These are phyloP conservation scores for Scolopax rusticola DNA, from an alignment of 2,797 vertebrate species.

Conservation along the genomic window DNA sequence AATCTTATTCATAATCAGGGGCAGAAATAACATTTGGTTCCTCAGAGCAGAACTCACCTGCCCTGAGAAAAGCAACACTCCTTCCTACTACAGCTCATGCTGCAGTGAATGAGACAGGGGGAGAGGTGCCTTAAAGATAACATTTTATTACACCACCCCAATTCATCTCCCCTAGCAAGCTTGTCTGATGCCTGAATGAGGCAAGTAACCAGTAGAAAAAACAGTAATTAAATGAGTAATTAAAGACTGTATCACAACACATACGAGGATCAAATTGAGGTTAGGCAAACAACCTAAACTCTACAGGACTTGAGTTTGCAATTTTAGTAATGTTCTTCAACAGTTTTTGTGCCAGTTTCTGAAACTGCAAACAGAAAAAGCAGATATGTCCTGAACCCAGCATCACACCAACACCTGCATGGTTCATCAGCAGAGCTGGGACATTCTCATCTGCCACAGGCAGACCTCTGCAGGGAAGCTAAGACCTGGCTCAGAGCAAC, in stretches of 20 bases:
- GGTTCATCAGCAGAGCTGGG: neutral
- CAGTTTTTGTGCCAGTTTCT: neutral
- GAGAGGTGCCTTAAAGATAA: constrained; percentile 36
- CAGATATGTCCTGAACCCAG: neutral
- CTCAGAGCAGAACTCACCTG: neutral
- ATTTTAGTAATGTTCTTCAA: neutral
- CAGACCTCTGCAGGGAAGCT: neutral
- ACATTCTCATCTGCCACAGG: neutral
- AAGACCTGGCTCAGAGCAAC: neutral
- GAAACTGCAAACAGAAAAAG: neutral
- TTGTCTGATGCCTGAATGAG: constrained; percentile 16
- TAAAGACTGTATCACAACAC: constrained; percentile 37
- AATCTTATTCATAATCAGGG: neutral
- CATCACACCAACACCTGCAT: neutral
- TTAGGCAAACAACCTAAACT: constrained; percentile 44
- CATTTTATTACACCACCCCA: constrained; percentile 42
- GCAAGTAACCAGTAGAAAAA: constrained; percentile 44
- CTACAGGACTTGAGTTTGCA: neutral
- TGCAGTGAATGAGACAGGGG: neutral
- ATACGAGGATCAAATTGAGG: constrained; percentile 29
- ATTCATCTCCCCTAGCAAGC: constrained; percentile 36
- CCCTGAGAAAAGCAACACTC: neutral
- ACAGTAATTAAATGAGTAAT: constrained; percentile 65
- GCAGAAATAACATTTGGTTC: neutral
- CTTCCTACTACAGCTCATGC: neutral